These are phyloP conservation scores for Aphyosemion australe DNA, from an alignment of 2,113 vertebrate species.

Conservation along the genomic window DNA sequence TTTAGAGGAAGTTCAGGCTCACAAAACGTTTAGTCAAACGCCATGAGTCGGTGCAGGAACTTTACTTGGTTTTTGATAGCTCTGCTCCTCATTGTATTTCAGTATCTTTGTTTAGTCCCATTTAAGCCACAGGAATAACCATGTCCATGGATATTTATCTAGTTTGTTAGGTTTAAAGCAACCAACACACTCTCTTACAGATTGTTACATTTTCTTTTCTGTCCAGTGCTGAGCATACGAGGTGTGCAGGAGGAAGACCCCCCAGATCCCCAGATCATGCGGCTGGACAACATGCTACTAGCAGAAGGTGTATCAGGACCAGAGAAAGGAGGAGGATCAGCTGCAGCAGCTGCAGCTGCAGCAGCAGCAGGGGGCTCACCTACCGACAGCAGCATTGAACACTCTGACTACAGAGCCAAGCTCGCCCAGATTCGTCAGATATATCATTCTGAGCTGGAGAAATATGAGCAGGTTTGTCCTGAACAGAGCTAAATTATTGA, in stretches of 20 bases:
- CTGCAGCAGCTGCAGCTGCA: constrained; percentile 82
- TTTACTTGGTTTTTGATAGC: constrained; percentile 61
- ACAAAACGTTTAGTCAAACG: constrained; percentile 47
- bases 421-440: constrained; percentile 91
- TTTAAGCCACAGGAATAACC: constrained; percentile 7
- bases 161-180: constrained; percentile 1
- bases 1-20: constrained; percentile 33
- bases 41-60: constrained; percentile 56
- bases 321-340: constrained; percentile 86
- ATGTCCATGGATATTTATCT: neutral
- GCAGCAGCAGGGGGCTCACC: constrained; percentile 88
- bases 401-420: constrained; percentile 92
- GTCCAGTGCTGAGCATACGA: constrained; percentile 85
- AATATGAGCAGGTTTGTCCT: constrained; percentile 87
- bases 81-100: constrained; percentile 51
- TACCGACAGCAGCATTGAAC: constrained; percentile 89
- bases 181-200: neutral
- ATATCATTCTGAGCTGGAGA: constrained; percentile 93
- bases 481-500: neutral
- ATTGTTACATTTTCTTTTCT: neutral
- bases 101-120: constrained; percentile 24
- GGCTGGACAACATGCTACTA: constrained; percentile 90
- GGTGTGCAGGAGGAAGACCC: constrained; percentile 88
- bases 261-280: constrained; percentile 87
- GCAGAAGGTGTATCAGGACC: constrained; percentile 89